Percentiles rank a stretch among this genome's conserved stretches.
Conservation (phyloP, 2,113 vertebrate species). For the Monopterus albus region DNA sequence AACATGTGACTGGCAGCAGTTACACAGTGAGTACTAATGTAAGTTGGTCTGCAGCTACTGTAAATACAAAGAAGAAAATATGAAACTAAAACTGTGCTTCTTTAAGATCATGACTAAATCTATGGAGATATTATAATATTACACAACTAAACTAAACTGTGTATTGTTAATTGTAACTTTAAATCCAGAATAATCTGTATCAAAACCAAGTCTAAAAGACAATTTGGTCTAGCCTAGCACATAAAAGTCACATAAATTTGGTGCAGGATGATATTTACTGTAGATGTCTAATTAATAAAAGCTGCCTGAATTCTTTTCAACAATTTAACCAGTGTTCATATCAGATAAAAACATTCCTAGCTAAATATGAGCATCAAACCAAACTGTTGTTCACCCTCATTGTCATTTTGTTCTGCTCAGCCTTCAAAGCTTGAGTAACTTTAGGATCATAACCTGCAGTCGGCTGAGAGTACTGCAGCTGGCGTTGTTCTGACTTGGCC, state of each 20-base stretch:
- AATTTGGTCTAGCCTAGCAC: background rate
- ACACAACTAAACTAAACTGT: too few species aligned
- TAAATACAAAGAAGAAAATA: background rate
- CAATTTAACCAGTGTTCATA: background rate
- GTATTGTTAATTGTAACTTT: too few species aligned
- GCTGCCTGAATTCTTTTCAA: background rate
- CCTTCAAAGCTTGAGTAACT: background rate
- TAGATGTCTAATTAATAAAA: background rate
- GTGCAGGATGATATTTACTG: too few species aligned
- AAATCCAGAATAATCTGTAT: background rate
- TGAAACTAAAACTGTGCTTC: background rate
- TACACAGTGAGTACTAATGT: background rate
- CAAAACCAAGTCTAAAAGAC: too few species aligned
- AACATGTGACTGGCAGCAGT: slow-evolving; percentile 1
- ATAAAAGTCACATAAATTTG: background rate
- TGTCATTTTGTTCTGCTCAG: background rate
- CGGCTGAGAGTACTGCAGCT: background rate
- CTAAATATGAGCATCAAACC: background rate
- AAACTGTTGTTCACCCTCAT: background rate
- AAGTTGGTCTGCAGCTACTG: background rate
- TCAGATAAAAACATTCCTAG: background rate
- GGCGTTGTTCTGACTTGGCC: slow-evolving; percentile 8
- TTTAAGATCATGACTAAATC: too few species aligned
- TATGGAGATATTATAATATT: background rate
- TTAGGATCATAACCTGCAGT: background rate